phyloP scores from a whole-genome alignment of 2,797 vertebrate species.

The Yasuhikotakia modesta region DNA sequence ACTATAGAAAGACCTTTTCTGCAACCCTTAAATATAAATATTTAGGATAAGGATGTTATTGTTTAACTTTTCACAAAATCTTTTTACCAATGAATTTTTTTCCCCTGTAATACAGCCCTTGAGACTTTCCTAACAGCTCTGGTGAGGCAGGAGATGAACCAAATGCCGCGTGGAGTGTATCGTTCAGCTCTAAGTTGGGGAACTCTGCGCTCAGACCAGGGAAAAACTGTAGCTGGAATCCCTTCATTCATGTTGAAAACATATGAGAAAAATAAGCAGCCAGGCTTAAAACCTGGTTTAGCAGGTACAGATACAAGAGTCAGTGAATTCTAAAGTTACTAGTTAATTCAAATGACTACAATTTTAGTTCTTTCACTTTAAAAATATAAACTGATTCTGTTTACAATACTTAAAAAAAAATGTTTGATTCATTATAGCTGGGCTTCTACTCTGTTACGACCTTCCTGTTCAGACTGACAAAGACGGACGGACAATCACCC shows the following conservation, averaged over 20 bases:
- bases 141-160: conserved; percentile 89
- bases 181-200: conserved; percentile 85
- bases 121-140: conserved; percentile 85
- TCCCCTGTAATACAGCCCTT: conserved; percentile 76
- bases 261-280: conserved; percentile 94
- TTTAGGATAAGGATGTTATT: neutral
- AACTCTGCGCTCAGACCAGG: conserved; percentile 79
- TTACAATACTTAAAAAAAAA: neutral
- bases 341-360: too few relatives aligned
- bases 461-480: conserved; percentile 86
- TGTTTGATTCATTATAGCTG: conserved; percentile 74
- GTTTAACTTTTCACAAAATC: conserved; percentile 11
- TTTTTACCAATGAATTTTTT: neutral
- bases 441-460: conserved; percentile 88
- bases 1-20: neutral
- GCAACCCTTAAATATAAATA: neutral
- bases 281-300: conserved; percentile 90
- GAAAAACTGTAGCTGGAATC: conserved; percentile 86
- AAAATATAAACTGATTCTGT: neutral
- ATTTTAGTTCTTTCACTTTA: neutral
- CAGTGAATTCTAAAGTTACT: neutral
- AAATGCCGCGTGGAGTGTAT: conserved; percentile 92
- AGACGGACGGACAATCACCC: conserved; percentile 84
- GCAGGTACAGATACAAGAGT: conserved; percentile 77
- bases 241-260: conserved; percentile 89